A percentile compares a stretch with the other conserved stretches of the same genome.
Evolutionary conservation across 2,797 vertebrate species (phyloP).

Genomic region (Benthosema pterotum): DNA sequence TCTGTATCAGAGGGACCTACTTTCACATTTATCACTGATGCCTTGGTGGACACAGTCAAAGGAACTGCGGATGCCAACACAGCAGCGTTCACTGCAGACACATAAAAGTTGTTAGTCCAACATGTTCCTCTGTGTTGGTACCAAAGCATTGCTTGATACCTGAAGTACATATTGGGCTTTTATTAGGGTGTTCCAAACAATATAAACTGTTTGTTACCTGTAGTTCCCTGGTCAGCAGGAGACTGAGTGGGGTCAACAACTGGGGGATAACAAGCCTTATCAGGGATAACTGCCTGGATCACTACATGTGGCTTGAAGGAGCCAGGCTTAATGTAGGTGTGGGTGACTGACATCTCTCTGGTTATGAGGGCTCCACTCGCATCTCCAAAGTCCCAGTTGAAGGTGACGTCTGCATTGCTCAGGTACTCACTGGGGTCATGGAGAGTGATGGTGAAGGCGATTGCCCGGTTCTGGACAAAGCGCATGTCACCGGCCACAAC

Average conservation of each 20-base stretch:
- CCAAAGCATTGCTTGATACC: too few species aligned
- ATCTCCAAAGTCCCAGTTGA: constrained; percentile 96
- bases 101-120: not conserved
- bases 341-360: constrained; percentile 84
- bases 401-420: constrained; percentile 86
- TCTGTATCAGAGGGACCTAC: constrained; percentile 53
- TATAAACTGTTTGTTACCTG: constrained; percentile 53
- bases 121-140: too few species aligned
- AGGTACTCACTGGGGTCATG: constrained; percentile 93
- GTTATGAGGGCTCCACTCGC: constrained; percentile 90
- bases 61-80: constrained; percentile 43
- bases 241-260: constrained; percentile 46
- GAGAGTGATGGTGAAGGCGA: constrained; percentile 86
- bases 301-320: constrained; percentile 83
- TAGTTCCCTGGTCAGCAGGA: constrained; percentile 46
- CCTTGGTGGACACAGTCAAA: constrained; percentile 48
- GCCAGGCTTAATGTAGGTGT: constrained; percentile 86
- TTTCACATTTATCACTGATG: constrained; percentile 39
- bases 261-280: constrained; percentile 78
- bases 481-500: constrained; percentile 73
- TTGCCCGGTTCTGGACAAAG: constrained; percentile 88
- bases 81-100: constrained; percentile 44
- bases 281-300: constrained; percentile 90
- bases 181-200: not conserved
- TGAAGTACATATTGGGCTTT: not conserved